phyloP scores from a whole-genome alignment of 1,140 invertebrate species.

The Dendroctonus valens region DNA sequence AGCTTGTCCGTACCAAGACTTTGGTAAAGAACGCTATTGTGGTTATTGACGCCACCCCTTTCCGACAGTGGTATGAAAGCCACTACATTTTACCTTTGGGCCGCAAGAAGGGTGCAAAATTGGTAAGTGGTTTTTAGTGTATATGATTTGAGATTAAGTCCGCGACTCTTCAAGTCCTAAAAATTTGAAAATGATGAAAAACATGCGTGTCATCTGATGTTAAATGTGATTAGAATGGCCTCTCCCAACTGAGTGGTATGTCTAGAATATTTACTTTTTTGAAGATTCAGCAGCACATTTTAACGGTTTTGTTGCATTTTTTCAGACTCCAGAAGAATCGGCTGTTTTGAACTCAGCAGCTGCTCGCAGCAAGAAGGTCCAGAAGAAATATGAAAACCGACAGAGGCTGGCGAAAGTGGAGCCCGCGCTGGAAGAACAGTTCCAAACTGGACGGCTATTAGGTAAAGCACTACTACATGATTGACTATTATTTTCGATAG shows the following conservation, averaged over 20 bases:
- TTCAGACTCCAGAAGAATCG: slow-evolving; percentile 90
- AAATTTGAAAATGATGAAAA: slow-evolving; percentile 30
- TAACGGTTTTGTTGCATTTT: slow-evolving; percentile 34
- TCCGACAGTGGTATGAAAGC: slow-evolving; percentile 98
- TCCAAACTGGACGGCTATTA: slow-evolving; percentile 90
- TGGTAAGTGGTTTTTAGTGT: slow-evolving; percentile 61
- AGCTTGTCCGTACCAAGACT: slow-evolving; percentile 98
- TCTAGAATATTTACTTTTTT: too few species aligned
- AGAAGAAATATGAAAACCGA: slow-evolving; percentile 90
- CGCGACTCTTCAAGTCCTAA: background rate
- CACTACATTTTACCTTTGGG: slow-evolving; percentile 94
- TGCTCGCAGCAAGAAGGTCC: slow-evolving; percentile 80
- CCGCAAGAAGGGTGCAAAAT: slow-evolving; percentile 93
- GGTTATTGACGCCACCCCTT: slow-evolving; percentile 96
- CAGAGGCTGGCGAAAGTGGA: slow-evolving; percentile 94
- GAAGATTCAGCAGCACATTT: background rate
- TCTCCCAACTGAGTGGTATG: too few species aligned
- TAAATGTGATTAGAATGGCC: slow-evolving; percentile 37
- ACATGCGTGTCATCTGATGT: slow-evolving; percentile 53
- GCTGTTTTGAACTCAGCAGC: slow-evolving; percentile 87
- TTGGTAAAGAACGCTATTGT: slow-evolving; percentile 98
- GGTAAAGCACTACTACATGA: slow-evolving; percentile 57
- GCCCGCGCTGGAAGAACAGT: slow-evolving; percentile 91
- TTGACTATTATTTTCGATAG: slow-evolving; percentile 9
- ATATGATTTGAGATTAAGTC: background rate